Conservation (phyloP, 2,113 vertebrate genomes). For the Vidua macroura region DNA sequence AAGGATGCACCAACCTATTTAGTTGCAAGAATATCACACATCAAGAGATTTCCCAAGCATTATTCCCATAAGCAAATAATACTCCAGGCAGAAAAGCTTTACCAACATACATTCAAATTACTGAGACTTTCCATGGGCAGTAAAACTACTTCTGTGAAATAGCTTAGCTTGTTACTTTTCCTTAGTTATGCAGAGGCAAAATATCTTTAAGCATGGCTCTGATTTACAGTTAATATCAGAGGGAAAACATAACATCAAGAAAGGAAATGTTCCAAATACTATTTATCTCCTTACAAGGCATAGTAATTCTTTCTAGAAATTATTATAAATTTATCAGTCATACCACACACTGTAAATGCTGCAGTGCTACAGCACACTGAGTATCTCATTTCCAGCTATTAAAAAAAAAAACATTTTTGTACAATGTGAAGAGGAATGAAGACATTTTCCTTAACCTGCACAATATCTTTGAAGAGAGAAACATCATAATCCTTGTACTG, state of each 20-base stretch:
- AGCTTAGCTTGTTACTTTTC: neutral
- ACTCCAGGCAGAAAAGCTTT: neutral
- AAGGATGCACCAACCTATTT: neutral
- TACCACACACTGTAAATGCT: neutral
- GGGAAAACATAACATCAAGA: neutral
- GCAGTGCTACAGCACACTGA: neutral
- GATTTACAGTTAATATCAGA: neutral
- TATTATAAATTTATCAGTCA: neutral
- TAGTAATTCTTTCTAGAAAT: neutral
- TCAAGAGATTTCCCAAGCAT: neutral
- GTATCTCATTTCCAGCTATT: neutral
- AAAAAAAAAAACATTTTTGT: neutral
- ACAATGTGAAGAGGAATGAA: neutral
- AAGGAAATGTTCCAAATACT: neutral
- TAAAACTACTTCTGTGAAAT: neutral
- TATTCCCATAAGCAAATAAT: neutral
- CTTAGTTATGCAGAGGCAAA: neutral
- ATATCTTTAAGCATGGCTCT: neutral
- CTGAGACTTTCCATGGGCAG: neutral
- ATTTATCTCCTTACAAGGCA: neutral
- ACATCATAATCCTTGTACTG: neutral
- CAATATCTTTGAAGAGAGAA: neutral
- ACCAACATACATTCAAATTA: slow-evolving; percentile 1
- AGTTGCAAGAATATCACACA: neutral
- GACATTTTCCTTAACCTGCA: neutral